These are phyloP conservation scores for Brachionus angularis DNA, from an alignment of 1,140 invertebrate species.

Conservation along the genomic window DNA sequence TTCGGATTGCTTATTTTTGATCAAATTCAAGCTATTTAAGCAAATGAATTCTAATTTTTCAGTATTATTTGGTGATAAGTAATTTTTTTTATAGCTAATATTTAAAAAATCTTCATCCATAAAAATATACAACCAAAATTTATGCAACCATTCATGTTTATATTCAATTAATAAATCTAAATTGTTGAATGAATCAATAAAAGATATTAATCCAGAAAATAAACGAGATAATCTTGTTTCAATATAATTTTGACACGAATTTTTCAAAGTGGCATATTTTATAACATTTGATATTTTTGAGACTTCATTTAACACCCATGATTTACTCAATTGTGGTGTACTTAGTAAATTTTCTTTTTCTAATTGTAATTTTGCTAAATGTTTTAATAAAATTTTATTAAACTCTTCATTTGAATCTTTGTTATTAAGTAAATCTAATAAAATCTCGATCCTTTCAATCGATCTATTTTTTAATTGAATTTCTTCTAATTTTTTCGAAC, in stretches of 20 bases:
- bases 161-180: not conserved
- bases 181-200: not conserved
- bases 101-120: not conserved
- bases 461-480: not conserved
- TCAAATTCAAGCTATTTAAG: not conserved
- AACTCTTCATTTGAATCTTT: not conserved
- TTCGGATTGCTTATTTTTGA: not conserved
- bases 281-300: constrained; percentile 29
- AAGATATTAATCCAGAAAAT: not conserved
- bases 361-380: not conserved
- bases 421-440: not conserved
- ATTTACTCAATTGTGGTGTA: constrained; percentile 2
- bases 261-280: constrained; percentile 33
- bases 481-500: not conserved
- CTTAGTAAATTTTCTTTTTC: not conserved
- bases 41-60: constrained; percentile 24
- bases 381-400: not conserved
- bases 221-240: constrained; percentile 1
- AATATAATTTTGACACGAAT: constrained; percentile 30
- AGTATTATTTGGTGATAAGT: not conserved
- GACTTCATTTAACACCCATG: constrained; percentile 10
- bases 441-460: constrained; percentile 6
- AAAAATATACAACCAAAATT: not conserved
- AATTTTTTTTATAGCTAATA: constrained; percentile 7
- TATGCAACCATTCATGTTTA: not conserved